These are phyloP conservation scores for Phaethornis superciliosus DNA, from an alignment of 2,113 vertebrate species.

Conservation along the genomic window DNA sequence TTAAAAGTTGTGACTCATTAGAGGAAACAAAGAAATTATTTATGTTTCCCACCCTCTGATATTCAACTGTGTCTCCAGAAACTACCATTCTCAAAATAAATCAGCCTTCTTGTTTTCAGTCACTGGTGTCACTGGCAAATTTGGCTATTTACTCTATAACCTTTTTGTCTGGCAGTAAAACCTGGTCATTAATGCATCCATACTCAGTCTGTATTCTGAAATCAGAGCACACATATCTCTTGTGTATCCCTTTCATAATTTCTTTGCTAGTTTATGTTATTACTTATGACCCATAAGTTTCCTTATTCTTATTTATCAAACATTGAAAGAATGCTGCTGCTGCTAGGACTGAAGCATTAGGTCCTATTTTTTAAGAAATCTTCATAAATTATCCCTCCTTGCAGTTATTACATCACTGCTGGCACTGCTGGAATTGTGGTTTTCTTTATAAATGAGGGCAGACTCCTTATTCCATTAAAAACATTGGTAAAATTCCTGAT, in stretches of 20 bases:
- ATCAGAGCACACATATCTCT: not conserved
- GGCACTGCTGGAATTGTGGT: not conserved
- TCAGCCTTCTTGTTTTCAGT: not conserved
- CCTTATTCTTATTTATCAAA: not conserved
- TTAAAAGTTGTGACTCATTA: not conserved
- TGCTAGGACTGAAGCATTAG: not conserved
- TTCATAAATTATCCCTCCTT: not conserved
- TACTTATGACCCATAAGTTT: not conserved
- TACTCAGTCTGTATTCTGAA: not conserved
- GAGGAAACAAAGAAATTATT: not conserved
- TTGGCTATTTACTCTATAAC: not conserved
- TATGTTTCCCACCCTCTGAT: not conserved
- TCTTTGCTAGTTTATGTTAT: not conserved
- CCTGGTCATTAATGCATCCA: not conserved
- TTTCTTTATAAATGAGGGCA: not conserved
- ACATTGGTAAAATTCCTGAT: not conserved
- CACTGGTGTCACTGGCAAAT: not conserved
- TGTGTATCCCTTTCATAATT: not conserved
- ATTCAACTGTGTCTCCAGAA: not conserved
- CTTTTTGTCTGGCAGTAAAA: not conserved
- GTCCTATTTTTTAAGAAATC: not conserved
- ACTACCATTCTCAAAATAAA: not conserved
- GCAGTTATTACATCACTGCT: not conserved
- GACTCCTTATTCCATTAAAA: not conserved
- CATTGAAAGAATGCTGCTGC: not conserved